Conservation (phyloP, 2,113 vertebrate genomes). For the Perca schrenkii region DNA sequence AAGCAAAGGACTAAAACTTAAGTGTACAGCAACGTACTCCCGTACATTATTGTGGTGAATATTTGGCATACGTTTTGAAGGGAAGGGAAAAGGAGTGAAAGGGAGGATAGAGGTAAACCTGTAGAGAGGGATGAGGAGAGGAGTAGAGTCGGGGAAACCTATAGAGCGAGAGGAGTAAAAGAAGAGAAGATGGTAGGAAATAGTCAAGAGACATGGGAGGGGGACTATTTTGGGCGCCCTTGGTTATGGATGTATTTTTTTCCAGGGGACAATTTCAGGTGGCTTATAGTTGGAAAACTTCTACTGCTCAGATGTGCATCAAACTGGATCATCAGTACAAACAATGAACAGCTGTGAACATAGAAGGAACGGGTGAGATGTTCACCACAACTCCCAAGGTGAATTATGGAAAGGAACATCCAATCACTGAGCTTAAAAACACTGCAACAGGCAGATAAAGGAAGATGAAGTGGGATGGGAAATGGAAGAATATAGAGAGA, state of each 20-base stretch:
- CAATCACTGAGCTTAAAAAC: background rate
- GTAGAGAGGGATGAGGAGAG: background rate
- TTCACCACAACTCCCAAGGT: background rate
- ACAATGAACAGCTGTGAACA: background rate
- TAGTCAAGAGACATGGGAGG: background rate
- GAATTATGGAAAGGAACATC: background rate
- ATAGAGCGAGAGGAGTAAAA: background rate
- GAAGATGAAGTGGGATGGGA: background rate
- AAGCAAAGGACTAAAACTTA: background rate
- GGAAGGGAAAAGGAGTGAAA: background rate
- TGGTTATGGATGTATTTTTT: background rate
- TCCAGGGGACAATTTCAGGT: background rate
- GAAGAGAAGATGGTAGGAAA: background rate
- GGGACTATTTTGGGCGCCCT: background rate
- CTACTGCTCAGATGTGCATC: background rate
- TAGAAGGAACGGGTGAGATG: background rate
- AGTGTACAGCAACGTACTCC: background rate
- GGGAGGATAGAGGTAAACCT: background rate
- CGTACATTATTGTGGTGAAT: too few species aligned
- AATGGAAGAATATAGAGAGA: background rate
- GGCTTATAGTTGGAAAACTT: background rate
- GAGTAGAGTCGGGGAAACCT: background rate
- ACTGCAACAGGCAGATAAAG: background rate
- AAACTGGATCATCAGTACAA: slow-evolving; percentile 1
- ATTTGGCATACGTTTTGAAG: background rate